Conservation (phyloP, 2,797 vertebrate species). For the Urophycis tenuis region DNA sequence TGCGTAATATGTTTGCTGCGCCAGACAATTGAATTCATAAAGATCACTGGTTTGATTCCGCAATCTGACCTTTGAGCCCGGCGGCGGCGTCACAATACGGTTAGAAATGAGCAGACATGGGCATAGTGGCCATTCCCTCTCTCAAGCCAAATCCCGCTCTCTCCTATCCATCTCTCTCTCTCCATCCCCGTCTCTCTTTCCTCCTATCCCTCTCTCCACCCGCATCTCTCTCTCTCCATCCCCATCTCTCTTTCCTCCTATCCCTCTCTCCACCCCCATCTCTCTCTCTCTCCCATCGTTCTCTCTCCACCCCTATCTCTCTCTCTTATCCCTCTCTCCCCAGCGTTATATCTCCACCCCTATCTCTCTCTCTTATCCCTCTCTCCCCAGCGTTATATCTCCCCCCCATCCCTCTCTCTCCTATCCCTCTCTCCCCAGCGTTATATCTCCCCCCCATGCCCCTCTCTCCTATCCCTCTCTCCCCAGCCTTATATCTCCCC, state of each 20-base stretch:
- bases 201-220: not conserved
- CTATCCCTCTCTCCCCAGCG: constrained; percentile 10
- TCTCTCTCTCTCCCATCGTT: constrained; percentile 5
- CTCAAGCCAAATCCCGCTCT: not conserved
- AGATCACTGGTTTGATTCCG: constrained; percentile 30
- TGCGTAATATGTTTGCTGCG: not conserved
- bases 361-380: not conserved
- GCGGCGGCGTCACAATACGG: constrained; percentile 24
- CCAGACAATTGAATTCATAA: constrained; percentile 34
- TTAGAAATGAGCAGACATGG: constrained; percentile 36
- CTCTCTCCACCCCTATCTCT: not conserved
- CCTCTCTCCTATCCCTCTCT: no score
- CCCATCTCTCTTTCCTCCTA: not conserved
- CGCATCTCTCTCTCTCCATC: not conserved
- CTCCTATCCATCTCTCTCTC: not conserved
- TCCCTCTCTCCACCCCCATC: not conserved
- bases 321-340: constrained; percentile 5
- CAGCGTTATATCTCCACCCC: no score
- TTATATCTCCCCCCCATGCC: no score
- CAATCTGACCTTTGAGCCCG: constrained; percentile 16
- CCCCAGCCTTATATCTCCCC: not conserved
- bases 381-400: not conserved
- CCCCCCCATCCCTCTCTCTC: not conserved
- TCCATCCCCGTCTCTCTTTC: not conserved
- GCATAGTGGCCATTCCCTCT: not conserved